A percentile compares a stretch with the other conserved stretches of the same genome.
These are phyloP conservation scores for Gastracanthus pulcherrimus DNA, from an alignment of 2,888 invertebrate species.

Conservation along the genomic window DNA sequence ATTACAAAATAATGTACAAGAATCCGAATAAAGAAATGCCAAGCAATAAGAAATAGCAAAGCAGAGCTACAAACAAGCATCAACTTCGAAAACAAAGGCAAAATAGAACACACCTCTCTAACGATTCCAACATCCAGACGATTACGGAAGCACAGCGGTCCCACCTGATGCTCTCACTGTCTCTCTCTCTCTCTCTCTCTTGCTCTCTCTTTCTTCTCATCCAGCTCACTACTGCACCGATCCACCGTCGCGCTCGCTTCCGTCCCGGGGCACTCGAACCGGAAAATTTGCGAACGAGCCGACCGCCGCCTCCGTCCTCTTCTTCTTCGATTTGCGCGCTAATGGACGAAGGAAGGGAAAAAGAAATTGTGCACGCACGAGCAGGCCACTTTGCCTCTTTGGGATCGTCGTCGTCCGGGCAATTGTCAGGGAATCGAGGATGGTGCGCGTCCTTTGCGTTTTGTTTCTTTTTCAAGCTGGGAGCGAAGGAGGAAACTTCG, in stretches of 20 bases:
- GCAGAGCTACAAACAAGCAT: too few species aligned
- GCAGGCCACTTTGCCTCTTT: neutral
- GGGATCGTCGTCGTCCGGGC: neutral
- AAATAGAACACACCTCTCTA: neutral
- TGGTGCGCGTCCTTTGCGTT: neutral
- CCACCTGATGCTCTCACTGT: constrained; percentile 49
- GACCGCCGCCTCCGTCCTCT: neutral
- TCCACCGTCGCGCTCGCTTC: constrained; percentile 58
- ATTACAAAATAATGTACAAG: too few species aligned
- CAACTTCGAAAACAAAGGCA: neutral
- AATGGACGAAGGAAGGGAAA: neutral
- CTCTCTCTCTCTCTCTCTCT: too few species aligned
- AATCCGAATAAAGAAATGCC: too few species aligned
- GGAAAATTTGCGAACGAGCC: constrained; percentile 65
- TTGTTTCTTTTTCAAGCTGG: neutral
- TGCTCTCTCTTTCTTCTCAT: too few species aligned
- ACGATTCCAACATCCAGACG: neutral
- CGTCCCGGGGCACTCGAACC: constrained; percentile 66
- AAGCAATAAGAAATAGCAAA: too few species aligned
- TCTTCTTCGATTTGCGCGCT: constrained; percentile 22
- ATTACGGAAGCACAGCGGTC: neutral
- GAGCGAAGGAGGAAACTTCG: too few species aligned
- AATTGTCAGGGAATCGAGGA: neutral
- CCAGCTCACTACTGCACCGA: neutral
- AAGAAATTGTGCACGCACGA: neutral